Evolutionary conservation across 2,888 invertebrate genomes (phyloP).

Genomic region (Pyrochroa serraticornis): DNA sequence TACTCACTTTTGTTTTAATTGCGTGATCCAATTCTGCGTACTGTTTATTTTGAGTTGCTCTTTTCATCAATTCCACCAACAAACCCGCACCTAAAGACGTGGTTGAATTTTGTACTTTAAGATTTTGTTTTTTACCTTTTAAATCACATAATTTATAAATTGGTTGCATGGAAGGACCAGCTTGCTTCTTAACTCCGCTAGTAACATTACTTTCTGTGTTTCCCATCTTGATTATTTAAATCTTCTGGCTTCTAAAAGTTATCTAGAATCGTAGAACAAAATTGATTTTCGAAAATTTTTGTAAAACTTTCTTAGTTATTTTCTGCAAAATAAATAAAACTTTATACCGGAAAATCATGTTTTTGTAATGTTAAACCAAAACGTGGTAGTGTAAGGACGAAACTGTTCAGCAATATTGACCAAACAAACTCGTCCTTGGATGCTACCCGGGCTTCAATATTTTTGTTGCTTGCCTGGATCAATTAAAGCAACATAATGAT

Average conservation of each 20-base stretch:
- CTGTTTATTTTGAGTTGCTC: slow-evolving; percentile 87
- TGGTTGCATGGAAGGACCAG: slow-evolving; percentile 81
- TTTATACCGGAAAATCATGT: slow-evolving; percentile 6
- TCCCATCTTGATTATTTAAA: slow-evolving; percentile 63
- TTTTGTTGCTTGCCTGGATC: too few species aligned
- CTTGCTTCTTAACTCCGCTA: slow-evolving; percentile 94
- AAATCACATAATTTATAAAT: slow-evolving; percentile 89
- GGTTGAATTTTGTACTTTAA: background rate
- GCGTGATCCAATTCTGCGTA: slow-evolving; percentile 92
- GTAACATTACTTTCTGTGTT: slow-evolving; percentile 90
- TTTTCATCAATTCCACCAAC: slow-evolving; percentile 92
- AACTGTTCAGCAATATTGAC: too few species aligned
- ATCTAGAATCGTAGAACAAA: background rate
- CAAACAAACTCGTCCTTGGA: too few species aligned
- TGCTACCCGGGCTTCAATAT: too few species aligned
- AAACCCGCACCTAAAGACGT: slow-evolving; percentile 77
- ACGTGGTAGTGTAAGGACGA: too few species aligned
- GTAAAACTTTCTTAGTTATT: slow-evolving; percentile 1
- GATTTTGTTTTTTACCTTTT: slow-evolving; percentile 67
- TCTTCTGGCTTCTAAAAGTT: background rate
- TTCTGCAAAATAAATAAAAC: too few species aligned
- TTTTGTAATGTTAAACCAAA: background rate
- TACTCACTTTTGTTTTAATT: slow-evolving; percentile 75
- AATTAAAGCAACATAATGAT: too few species aligned
- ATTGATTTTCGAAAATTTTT: background rate